phyloP scores from a whole-genome alignment of 2,888 invertebrate species.

The Acanthopleura granulata region DNA sequence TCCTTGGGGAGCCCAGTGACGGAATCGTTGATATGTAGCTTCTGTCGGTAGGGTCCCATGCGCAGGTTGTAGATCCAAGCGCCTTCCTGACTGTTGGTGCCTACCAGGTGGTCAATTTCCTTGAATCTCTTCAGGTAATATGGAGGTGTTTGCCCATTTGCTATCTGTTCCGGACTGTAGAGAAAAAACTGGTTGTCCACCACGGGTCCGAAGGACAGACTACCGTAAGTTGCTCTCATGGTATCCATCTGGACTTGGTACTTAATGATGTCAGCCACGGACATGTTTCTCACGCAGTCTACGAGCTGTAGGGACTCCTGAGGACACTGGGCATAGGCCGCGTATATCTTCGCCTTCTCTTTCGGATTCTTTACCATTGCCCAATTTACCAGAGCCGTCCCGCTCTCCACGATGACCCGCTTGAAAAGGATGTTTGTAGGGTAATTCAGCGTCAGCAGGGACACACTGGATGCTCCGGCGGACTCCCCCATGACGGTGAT shows the following conservation, averaged over 20 bases:
- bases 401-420: constrained; percentile 28
- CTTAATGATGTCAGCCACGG: constrained; percentile 4
- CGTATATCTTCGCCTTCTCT: background rate
- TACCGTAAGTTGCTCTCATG: background rate
- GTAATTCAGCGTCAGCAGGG: constrained; percentile 9
- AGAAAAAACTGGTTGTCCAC: background rate
- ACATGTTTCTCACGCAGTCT: background rate
- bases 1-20: background rate
- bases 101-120: constrained; percentile 14
- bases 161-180: background rate
- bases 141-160: background rate
- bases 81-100: constrained; percentile 20
- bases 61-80: background rate
- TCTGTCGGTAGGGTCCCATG: background rate
- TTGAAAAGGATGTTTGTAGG: constrained; percentile 22
- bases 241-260: background rate
- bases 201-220: background rate
- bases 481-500: constrained; percentile 43
- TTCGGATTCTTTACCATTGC: background rate
- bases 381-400: constrained; percentile 16
- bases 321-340: background rate
- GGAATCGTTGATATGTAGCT: background rate
- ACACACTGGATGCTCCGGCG: constrained; percentile 26
- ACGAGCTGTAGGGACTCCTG: background rate
- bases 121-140: background rate